These are phyloP conservation scores for Protosalanx chinensis DNA, from an alignment of 2,797 vertebrate species.

Conservation along the genomic window DNA sequence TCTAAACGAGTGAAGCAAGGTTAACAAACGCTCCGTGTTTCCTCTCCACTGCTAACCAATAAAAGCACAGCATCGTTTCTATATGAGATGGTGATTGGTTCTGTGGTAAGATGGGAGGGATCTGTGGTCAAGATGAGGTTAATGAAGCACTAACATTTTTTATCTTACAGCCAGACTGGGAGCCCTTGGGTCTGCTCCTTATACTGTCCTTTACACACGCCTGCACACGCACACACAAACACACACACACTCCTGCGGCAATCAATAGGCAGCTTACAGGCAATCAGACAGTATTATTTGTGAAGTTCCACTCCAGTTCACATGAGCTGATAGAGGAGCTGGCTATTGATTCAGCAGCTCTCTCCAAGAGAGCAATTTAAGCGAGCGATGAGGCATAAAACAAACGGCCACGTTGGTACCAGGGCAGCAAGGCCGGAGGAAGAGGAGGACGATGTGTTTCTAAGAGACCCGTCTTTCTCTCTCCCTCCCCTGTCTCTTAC, in stretches of 20 bases:
- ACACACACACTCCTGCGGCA: slow-evolving; percentile 29
- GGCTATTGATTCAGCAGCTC: slow-evolving; percentile 81
- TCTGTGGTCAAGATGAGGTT: slow-evolving; percentile 23
- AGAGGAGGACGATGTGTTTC: slow-evolving; percentile 46
- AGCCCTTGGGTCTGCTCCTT: slow-evolving; percentile 28
- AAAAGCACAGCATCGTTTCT: not conserved
- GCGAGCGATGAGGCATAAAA: slow-evolving; percentile 79
- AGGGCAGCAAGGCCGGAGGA: slow-evolving; percentile 38
- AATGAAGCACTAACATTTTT: slow-evolving; percentile 30
- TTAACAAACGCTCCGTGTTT: not conserved
- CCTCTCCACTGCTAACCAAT: not conserved
- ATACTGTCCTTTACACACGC: slow-evolving; percentile 23
- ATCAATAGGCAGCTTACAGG: slow-evolving; percentile 78
- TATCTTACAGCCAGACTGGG: slow-evolving; percentile 23
- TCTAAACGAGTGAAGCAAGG: not conserved
- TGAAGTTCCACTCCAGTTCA: slow-evolving; percentile 90
- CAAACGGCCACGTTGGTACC: slow-evolving; percentile 71
- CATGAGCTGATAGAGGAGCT: slow-evolving; percentile 80
- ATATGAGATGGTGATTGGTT: not conserved
- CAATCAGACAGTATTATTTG: slow-evolving; percentile 89
- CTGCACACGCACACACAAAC: not conserved
- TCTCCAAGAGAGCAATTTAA: slow-evolving; percentile 82
- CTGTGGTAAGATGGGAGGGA: slow-evolving; percentile 15
- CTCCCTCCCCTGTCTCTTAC: slow-evolving; percentile 16
- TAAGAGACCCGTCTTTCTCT: slow-evolving; percentile 9